Evolutionary conservation across 2,797 vertebrate species (phyloP), one percentile per base, ranked within the genome.

Genomic region (Zenarchopterus dispar): DNA sequence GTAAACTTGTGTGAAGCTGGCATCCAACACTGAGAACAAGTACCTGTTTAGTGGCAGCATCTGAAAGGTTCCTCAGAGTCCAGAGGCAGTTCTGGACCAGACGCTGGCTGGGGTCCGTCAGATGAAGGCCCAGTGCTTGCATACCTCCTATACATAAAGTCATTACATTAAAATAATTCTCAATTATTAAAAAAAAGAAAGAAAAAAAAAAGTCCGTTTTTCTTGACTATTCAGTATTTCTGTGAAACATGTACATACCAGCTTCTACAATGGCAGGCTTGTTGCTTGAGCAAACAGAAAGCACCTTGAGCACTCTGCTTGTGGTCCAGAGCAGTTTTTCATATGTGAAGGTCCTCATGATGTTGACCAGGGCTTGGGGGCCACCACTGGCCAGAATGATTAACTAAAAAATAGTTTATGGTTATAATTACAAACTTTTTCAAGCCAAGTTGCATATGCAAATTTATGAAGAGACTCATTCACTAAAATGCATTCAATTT

Each of bases 281-380:
- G 89, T 99, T 99, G 91, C 98, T 99, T 74, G 97, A 99, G 88
- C 98, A 99, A 75, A 99, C 98, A 5, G 98, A 99, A 47, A 99
- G 93, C 86, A 99, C 98, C 89, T 99, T 99, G 57, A 99, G 94
- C 74, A 99, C 98, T 79, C 98, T 93, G 91, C 97, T 99, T 82
- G 98, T 99, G 94, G 98, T 99, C 98, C 98, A 99, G 81, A 99
- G 92, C 52, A 99, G 93, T 61, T 99, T 99, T 91, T 99, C 98
- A 0, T 99, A 99, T 1, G 96, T 99, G 57, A 99, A 99, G 75
- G 97, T 98, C 89, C 97, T 96, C 98, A 99, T 99, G 87, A 99
- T 99, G 84, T 98, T 98, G 67, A 99, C 98, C 86, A 99, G 89
- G 53, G 98, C 98, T 84, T 99, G 97, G 63, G 98, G 98, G 33